Evolutionary conservation across 2,113 vertebrate genomes (phyloP).

Genomic region (Petroica traversi): DNA sequence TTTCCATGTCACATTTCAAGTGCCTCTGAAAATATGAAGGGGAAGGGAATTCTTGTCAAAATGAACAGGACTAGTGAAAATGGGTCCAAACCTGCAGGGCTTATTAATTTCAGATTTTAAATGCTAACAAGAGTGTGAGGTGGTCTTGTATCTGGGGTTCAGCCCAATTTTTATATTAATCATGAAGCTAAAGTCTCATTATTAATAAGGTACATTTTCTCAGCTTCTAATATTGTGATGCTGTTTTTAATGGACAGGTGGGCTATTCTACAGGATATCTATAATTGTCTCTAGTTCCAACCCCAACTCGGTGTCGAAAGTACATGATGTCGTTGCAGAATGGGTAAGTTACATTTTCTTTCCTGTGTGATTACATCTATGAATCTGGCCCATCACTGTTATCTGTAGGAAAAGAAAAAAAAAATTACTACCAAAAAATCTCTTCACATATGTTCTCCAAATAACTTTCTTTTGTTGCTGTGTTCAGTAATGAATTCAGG

Average conservation of each 20-base stretch:
- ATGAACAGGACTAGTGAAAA: neutral
- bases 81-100: neutral
- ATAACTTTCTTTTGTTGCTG: neutral
- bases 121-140: neutral
- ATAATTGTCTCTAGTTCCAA: slow-evolving; percentile 72
- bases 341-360: slow-evolving; percentile 81
- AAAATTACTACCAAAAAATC: neutral
- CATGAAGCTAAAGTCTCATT: neutral
- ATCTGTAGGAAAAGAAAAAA: neutral
- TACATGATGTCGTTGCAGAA: slow-evolving; percentile 72
- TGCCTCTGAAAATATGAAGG: neutral
- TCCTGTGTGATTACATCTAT: neutral
- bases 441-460: neutral
- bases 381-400: neutral
- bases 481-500: neutral
- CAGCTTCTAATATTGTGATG: slow-evolving; percentile 18
- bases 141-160: neutral
- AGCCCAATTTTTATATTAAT: neutral
- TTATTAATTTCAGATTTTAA: neutral
- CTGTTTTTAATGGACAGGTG: slow-evolving; percentile 79
- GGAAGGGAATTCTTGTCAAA: neutral
- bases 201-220: neutral
- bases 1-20: neutral
- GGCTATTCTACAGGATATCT: slow-evolving; percentile 82
- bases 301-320: slow-evolving; percentile 28